phyloP scores from a whole-genome alignment of 2,113 vertebrate species.

The Pardalotus punctatus region DNA sequence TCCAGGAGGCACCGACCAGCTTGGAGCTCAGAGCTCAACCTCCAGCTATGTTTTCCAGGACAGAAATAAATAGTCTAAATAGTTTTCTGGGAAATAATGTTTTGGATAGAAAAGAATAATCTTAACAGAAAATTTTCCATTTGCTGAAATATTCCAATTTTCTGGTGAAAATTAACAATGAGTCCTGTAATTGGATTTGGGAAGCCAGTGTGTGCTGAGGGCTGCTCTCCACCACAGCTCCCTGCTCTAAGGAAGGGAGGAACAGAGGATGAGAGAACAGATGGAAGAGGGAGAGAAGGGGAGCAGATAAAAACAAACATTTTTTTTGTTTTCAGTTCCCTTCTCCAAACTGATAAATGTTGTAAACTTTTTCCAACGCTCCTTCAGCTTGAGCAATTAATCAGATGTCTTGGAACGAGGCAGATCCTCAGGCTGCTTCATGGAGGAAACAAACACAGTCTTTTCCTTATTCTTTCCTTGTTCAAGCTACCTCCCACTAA shows the following conservation, averaged over 20 bases:
- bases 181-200: slow-evolving; percentile 16
- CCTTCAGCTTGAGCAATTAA: neutral
- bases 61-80: neutral
- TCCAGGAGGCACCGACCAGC: neutral
- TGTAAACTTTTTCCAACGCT: neutral
- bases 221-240: neutral
- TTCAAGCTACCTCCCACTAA: neutral
- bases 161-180: slow-evolving; percentile 58
- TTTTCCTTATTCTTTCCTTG: neutral
- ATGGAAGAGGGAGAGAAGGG: neutral
- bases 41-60: slow-evolving; percentile 39
- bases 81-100: neutral
- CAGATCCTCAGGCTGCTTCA: neutral
- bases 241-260: neutral
- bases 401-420: neutral
- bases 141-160: slow-evolving; percentile 64
- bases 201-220: neutral
- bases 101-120: slow-evolving; percentile 26
- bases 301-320: slow-evolving; percentile 17
- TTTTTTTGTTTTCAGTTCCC: slow-evolving; percentile 31
- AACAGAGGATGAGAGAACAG: neutral
- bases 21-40: neutral
- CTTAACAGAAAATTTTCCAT: slow-evolving; percentile 42
- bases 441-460: neutral
- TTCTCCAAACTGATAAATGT: slow-evolving; percentile 16